Base-by-base conservation (phyloP, 2,113 vertebrate species). In the Ovis canadensis region DNA sequence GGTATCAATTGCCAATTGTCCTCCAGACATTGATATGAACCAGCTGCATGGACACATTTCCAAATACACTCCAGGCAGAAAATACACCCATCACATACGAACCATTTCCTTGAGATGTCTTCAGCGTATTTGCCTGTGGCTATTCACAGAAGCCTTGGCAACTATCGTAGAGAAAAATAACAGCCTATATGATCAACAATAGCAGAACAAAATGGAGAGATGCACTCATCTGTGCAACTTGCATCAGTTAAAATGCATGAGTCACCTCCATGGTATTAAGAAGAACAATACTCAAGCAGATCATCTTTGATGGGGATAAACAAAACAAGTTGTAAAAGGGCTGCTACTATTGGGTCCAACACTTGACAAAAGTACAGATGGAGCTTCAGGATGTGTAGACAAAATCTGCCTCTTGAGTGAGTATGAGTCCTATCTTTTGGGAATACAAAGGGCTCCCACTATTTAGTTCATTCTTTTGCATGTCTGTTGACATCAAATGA, bases 191-290 rank as follows among this genome's bases (percentile, higher is more conserved):
- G 36, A 57, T 59, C 54, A 93, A 74, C 40, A 45, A 7, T 14
- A 31, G 31, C 29, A 48, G 36, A 31, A 93, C 84, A 71, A 96
- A 87, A 86, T 64, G 80, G 36, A 82, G 50, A 54, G 9, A 62
- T 15, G 52, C 6, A 62, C 25, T 74, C 55, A 91, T 45, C 40
- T 87, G 12, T 48, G 27, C 36, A 91, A 80, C 21, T 95, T 57
- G 36, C 43, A 80, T 48, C 40, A 84, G 16, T 92, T 89, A 93
- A 90, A 93, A 93, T 74, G 67, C 93, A 97, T 67, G 33, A 88
- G 14, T 33, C 50, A 87, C 60, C 71, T 40, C 23, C n/a, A 15
- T 52, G 10, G 78, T 87, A 97, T 93, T 71, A 54, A 54, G 29
- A 74, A 67, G 29, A 74, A 88, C 48, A 60, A 57, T 87, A 91